These are phyloP conservation scores for Pluvianellus socialis DNA, from an alignment of 2,113 vertebrate species.

Conservation along the genomic window DNA sequence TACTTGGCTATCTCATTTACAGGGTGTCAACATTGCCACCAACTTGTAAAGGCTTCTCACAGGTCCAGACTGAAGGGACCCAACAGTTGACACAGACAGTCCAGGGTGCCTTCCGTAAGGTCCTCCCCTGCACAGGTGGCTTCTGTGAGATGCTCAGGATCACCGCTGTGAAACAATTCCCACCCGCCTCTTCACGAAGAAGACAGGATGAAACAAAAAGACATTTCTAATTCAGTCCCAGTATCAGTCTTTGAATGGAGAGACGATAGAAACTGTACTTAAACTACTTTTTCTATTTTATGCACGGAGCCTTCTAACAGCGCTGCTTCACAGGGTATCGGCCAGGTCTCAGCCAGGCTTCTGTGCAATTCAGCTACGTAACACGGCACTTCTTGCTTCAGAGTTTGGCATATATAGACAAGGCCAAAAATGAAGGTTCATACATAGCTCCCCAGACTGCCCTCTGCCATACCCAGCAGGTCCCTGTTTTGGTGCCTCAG, in stretches of 20 bases:
- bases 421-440: background rate
- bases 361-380: background rate
- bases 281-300: background rate
- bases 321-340: background rate
- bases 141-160: background rate
- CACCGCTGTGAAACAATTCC: background rate
- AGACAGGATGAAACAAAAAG: background rate
- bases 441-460: background rate
- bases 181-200: background rate
- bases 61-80: background rate
- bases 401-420: background rate
- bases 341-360: background rate
- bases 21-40: background rate
- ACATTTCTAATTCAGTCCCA: background rate
- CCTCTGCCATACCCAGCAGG: background rate
- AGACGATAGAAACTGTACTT: background rate
- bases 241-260: background rate
- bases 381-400: background rate
- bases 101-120: background rate
- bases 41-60: background rate
- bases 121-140: background rate
- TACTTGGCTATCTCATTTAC: background rate
- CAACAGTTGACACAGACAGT: background rate
- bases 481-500: background rate
- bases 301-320: accelerated